Percentiles rank a stretch among this genome's conserved stretches.
These are phyloP conservation scores for Dasypus novemcinctus DNA, from an alignment of 2,113 vertebrate species.

Conservation along the genomic window DNA sequence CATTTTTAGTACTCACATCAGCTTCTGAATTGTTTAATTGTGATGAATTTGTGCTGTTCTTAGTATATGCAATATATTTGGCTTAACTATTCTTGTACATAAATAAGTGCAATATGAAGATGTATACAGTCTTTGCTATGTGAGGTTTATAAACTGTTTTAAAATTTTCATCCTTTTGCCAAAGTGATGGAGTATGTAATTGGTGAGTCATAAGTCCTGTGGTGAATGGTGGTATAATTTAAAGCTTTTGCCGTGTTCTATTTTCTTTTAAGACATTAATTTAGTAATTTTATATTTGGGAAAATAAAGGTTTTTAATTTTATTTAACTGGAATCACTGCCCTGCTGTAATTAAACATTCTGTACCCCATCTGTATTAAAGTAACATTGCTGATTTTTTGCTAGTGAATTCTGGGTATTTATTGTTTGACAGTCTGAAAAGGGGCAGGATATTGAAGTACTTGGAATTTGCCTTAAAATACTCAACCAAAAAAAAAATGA, in stretches of 20 bases:
- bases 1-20: slow-evolving; percentile 84
- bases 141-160: slow-evolving; percentile 94
- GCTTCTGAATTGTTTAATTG: slow-evolving; percentile 83
- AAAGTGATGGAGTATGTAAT: slow-evolving; percentile 90
- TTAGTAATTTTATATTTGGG: slow-evolving; percentile 95
- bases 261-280: slow-evolving; percentile 92
- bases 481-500: not conserved
- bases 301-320: slow-evolving; percentile 89
- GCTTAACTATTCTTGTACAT: slow-evolving; percentile 89
- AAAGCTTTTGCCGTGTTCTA: slow-evolving; percentile 92
- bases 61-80: slow-evolving; percentile 81
- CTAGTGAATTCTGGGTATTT: slow-evolving; percentile 73
- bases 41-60: slow-evolving; percentile 83
- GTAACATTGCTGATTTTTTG: slow-evolving; percentile 86
- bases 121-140: slow-evolving; percentile 92
- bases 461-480: not conserved
- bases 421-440: slow-evolving; percentile 37
- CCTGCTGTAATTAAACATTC: slow-evolving; percentile 96
- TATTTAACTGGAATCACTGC: slow-evolving; percentile 97
- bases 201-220: slow-evolving; percentile 87
- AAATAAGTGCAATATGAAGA: slow-evolving; percentile 96
- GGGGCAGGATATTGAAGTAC: not conserved
- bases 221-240: slow-evolving; percentile 88
- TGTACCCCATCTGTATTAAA: slow-evolving; percentile 94
- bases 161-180: slow-evolving; percentile 91